Evolutionary conservation across 2,888 invertebrate species (phyloP).

Genomic region (Folsomia candida): DNA sequence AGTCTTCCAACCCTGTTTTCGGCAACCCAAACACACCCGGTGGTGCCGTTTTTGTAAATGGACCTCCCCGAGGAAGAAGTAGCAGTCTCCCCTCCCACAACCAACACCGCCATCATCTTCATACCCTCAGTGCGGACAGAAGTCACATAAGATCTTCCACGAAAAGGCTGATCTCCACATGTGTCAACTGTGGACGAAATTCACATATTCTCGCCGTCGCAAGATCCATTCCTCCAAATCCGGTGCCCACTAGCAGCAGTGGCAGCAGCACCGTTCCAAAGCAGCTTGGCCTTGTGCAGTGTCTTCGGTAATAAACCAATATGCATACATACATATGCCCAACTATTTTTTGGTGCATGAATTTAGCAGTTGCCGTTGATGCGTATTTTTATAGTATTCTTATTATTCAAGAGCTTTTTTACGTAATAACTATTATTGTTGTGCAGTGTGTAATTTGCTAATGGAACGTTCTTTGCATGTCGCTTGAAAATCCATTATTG

Average conservation of each 20-base stretch:
- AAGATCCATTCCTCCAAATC: slow-evolving; percentile 42
- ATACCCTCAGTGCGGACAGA: slow-evolving; percentile 20
- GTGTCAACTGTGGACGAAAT: slow-evolving; percentile 57
- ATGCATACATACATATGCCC: neutral
- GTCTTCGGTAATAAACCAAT: slow-evolving; percentile 65
- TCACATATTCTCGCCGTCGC: slow-evolving; percentile 52
- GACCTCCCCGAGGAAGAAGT: slow-evolving; percentile 59
- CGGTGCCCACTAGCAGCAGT: slow-evolving; percentile 36
- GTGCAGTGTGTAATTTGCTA: neutral
- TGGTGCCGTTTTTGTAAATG: slow-evolving; percentile 52
- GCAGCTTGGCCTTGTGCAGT: slow-evolving; percentile 76
- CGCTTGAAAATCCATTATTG: no score
- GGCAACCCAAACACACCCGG: slow-evolving; percentile 44
- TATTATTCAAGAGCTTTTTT: neutral
- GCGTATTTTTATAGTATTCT: no score
- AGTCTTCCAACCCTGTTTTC: slow-evolving; percentile 78
- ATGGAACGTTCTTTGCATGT: neutral
- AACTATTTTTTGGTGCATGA: no score
- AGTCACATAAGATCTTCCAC: slow-evolving; percentile 20
- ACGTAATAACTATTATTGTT: neutral
- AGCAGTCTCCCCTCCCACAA: slow-evolving; percentile 54
- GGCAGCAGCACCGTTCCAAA: slow-evolving; percentile 40
- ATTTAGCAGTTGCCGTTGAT: no score
- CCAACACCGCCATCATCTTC: slow-evolving; percentile 62
- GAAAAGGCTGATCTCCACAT: slow-evolving; percentile 63